Evolutionary conservation across 2,797 vertebrate species (phyloP).

Genomic region (Chelonia mydas): DNA sequence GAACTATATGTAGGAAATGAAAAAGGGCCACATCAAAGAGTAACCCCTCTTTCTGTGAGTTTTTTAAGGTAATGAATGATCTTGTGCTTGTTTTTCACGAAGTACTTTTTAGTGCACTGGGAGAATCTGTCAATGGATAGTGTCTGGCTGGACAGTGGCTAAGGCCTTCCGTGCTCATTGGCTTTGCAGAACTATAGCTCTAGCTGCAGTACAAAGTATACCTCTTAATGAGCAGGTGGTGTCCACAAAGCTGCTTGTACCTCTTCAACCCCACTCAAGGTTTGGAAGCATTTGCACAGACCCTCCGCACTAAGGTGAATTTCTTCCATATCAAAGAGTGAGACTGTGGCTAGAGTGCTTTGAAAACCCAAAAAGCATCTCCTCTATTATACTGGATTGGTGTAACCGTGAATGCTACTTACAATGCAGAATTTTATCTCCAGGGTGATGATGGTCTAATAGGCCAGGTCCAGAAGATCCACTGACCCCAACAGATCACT

Average conservation of each 20-base stretch:
- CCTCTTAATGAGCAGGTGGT: slow-evolving; percentile 17
- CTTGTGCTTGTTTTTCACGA: not conserved
- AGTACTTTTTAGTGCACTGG: not conserved
- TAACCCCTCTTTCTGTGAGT: not conserved
- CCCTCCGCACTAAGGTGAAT: not conserved
- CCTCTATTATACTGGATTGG: accelerated
- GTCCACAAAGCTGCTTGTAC: not conserved
- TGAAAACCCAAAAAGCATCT: not conserved
- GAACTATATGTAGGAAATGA: not conserved
- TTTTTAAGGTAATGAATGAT: slow-evolving; percentile 2
- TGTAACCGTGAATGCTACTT: not conserved
- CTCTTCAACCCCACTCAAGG: not conserved
- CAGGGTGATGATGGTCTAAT: not conserved
- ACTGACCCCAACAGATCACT: not conserved
- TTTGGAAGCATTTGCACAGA: not conserved
- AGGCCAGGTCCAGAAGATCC: no score
- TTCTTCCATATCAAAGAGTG: not conserved
- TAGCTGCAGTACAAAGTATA: not conserved
- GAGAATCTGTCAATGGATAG: not conserved
- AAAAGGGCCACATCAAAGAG: not conserved
- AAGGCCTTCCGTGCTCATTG: not conserved
- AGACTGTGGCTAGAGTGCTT: not conserved
- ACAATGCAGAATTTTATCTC: not conserved
- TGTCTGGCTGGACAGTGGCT: not conserved
- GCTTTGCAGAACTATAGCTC: not conserved